Evolutionary conservation across 1,140 invertebrate genomes (phyloP).

Genomic region (Drosophila quadrilineata): DNA sequence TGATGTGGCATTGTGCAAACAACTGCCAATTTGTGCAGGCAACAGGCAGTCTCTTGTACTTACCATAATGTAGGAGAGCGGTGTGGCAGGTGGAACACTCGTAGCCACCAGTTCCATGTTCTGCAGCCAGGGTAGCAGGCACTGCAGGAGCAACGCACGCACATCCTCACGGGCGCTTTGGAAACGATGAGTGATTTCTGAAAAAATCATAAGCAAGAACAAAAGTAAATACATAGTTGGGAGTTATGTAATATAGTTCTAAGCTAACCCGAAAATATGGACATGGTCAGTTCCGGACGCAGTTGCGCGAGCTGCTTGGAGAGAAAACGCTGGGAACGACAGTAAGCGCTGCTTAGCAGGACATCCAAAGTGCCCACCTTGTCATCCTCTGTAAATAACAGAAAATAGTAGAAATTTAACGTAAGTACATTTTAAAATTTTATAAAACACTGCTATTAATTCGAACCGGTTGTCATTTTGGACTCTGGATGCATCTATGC

Average conservation of each 20-base stretch:
- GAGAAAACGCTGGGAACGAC: slow-evolving; percentile 94
- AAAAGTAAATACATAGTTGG: background rate
- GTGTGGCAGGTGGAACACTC: slow-evolving; percentile 93
- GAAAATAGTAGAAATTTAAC: slow-evolving; percentile 5
- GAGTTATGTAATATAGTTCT: no score
- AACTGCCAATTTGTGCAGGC: no score
- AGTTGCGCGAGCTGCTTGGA: slow-evolving; percentile 95
- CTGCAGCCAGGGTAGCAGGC: slow-evolving; percentile 97
- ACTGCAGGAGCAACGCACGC: slow-evolving; percentile 93
- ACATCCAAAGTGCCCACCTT: slow-evolving; percentile 89
- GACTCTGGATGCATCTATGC: no score
- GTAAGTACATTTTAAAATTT: no score
- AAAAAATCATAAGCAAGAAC: slow-evolving; percentile 37
- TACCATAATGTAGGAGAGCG: slow-evolving; percentile 91
- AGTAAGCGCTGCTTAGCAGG: slow-evolving; percentile 92
- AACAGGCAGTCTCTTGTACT: slow-evolving; percentile 33
- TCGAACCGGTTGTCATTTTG: slow-evolving; percentile 21
- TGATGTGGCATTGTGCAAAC: background rate
- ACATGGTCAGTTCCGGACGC: slow-evolving; percentile 98
- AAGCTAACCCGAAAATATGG: slow-evolving; percentile 96
- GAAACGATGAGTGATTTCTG: slow-evolving; percentile 98
- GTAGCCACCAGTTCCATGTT: slow-evolving; percentile 99
- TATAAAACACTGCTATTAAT: no score
- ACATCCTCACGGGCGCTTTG: slow-evolving; percentile 97
- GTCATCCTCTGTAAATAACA: slow-evolving; percentile 83